Base-by-base conservation (phyloP, 2,113 vertebrate species). In the Morone chrysops region DNA sequence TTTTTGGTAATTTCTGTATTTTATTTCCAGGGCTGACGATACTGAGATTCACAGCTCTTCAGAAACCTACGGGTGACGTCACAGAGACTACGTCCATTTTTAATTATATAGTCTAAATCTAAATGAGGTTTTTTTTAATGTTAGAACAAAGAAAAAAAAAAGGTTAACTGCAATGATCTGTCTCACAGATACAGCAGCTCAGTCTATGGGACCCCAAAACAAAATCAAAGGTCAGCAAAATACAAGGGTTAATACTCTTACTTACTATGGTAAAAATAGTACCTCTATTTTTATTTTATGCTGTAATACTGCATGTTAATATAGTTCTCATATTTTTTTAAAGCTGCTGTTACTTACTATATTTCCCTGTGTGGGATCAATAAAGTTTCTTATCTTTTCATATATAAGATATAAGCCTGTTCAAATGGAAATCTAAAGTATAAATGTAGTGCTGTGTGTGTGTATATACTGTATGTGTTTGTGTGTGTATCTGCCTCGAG, bases 401-500 rank as follows among this genome's bases (percentile, higher is more conserved):
- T 14, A 14, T 8, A 16, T 36, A 38, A 22, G 9, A 9, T 51
- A 47, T 69, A 11, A 43, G 5, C 4, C 3, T 54, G 12, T 76
- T 67, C 31, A 70, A 56, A 47, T 70, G 10, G 2, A 74, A 60
- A 48, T 50, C 2, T 70, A 51, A 45, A 59, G 13, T 31, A 51
- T 31, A 31, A 63, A 38, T 71, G 31, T 10, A 56, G 20, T 50
- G 18, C 8, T 67, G 2, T 36, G 0, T 73, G 48, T 69, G 11
- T 41, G 41, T 69, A 14, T 41, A 14, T 5, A 13, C 17, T 57
- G 8, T 61, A 20, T 6, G 31, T 80, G 16, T 70, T 61, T 78
- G 36, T 70, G 65, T 36, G 38, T 60, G 59, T 45, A 36, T 59
- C 45, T 77, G 67, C 17, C 63, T 75, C 2, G 4, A 74, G 62